Evolutionary conservation across 2,113 vertebrate species (phyloP).

Genomic region (Theristicus caerulescens): DNA sequence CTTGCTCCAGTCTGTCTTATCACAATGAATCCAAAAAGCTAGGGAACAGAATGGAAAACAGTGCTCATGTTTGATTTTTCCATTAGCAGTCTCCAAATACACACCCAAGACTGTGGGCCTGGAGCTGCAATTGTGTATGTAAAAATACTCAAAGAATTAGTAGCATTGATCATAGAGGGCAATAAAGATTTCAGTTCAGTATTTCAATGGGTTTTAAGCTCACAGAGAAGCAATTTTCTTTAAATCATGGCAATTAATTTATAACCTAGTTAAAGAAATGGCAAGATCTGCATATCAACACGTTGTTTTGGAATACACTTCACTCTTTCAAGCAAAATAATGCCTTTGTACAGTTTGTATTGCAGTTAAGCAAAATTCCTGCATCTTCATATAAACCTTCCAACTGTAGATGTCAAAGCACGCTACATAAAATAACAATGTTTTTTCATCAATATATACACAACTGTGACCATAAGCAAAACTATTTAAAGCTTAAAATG

Average conservation of each 20-base stretch:
- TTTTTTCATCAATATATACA: background rate
- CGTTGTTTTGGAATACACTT: background rate
- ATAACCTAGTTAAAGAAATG: background rate
- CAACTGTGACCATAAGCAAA: background rate
- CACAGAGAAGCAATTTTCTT: background rate
- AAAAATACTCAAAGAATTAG: conserved; percentile 42
- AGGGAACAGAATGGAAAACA: background rate
- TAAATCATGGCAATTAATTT: background rate
- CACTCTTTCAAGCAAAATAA: background rate
- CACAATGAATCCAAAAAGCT: background rate
- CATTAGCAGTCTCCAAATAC: background rate
- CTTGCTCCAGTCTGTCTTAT: background rate
- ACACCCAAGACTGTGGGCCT: background rate
- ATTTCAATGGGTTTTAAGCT: background rate
- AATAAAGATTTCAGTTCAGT: background rate
- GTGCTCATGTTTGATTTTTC: conserved; percentile 9
- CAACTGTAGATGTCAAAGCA: background rate
- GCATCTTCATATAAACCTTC: background rate
- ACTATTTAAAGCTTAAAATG: background rate
- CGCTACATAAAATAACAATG: fast-evolving
- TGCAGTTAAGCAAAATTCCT: background rate
- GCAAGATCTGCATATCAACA: background rate
- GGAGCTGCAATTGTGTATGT: background rate
- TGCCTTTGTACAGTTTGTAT: background rate
- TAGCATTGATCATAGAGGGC: background rate